Base-by-base conservation (phyloP, 2,888 invertebrate genomes). In the Tromatobia lineatoria region DNA sequence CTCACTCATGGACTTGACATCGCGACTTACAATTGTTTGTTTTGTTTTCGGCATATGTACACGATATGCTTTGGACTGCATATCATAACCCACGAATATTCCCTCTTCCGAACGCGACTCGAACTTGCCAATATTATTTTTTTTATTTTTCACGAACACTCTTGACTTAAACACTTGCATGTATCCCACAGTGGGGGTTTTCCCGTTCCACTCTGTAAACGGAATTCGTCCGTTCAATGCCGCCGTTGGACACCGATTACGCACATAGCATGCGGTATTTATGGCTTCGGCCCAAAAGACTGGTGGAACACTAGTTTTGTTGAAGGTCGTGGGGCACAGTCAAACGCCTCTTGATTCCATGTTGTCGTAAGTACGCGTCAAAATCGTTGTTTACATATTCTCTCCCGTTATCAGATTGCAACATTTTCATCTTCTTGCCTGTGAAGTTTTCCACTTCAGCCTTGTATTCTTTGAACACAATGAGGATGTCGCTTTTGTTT, bases 241-340 rank as follows among this genome's bases (percentile, higher is more conserved):
- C 6, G 20, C 75, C 1, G 71, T 71, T n/a, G 74, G 54, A 88
- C 88, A 81, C 23, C 74, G 67, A 50, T 88, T 90, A 42, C 71
- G 67, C 50, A 86, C 29, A 50, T 86, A 85, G 18, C 76, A 79
- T 8, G 87, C 88, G 18, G 86, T 86, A 34, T 80, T 78, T 8
- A 87, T 70, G 20, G 89, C 88, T 73, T 89, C 87, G 23, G 88
- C 87, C 88, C 89, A 89, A 34, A 89, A 87, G 18, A 69, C 38
- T 34, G 71, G 59, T 6, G 80, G 69, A 2, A 88, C 66, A 10
- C 76, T 80, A 25, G 87, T 54, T 54, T 54, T 54, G 54, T 23
- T 54, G 54, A 8, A 23, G 54, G 10, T 6, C 23, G 54, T 54
- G 8, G 2, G 23, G 54, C n/a, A 54, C 54, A 11, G 54, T 54